A percentile compares a stretch with the other conserved stretches of the same genome.
Evolutionary conservation across 2,888 invertebrate genomes (phyloP).

Genomic region (Ormia ochracea): DNA sequence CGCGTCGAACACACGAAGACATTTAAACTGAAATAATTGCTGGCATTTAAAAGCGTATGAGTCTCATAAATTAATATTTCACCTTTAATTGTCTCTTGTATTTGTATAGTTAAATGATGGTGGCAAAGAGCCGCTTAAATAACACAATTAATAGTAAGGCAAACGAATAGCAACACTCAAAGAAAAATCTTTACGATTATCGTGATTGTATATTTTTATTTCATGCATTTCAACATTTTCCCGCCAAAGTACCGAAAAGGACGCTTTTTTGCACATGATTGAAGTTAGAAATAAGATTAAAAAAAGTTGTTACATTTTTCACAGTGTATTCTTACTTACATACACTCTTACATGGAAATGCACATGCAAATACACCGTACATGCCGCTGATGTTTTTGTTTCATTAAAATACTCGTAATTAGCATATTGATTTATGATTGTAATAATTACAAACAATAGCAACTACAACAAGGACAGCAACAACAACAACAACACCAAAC

Average conservation of each 20-base stretch:
- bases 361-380: background rate
- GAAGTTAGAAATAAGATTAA: no score
- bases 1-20: conserved; percentile 53
- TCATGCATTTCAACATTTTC: background rate
- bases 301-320: background rate
- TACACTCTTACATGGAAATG: no score
- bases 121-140: conserved; percentile 11
- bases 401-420: conserved; percentile 74
- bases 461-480: conserved; percentile 24
- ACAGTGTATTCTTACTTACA: no score
- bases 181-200: background rate
- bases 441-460: conserved; percentile 67
- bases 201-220: background rate
- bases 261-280: no score
- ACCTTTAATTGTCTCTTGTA: conserved; percentile 70
- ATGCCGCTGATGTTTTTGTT: conserved; percentile 50
- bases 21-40: background rate
- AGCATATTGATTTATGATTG: conserved; percentile 71
- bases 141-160: background rate
- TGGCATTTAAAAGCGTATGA: conserved; percentile 3
- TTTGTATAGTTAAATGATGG: conserved; percentile 6
- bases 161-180: background rate
- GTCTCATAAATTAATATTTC: conserved; percentile 72
- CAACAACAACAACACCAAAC: conserved; percentile 17
- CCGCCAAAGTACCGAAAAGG: no score